Evolutionary conservation across 1,140 invertebrate species (phyloP).

Genomic region (Orius laevigatus): DNA sequence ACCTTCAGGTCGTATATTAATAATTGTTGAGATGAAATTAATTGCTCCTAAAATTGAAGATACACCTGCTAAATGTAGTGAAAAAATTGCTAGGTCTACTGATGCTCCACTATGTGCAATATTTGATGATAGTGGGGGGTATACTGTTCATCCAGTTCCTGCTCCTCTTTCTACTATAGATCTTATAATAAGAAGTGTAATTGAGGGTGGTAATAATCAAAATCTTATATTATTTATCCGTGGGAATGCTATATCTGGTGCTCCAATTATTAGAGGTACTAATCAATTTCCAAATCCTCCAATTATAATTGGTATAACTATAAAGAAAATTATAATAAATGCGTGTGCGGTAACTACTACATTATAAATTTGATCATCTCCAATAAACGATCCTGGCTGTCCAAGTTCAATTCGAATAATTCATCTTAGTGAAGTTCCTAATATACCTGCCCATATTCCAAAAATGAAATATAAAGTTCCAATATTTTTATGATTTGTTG

Average conservation of each 20-base stretch:
- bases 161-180: conserved; percentile 39
- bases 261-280: conserved; percentile 50
- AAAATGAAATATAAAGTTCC: too few species aligned
- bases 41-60: too few species aligned
- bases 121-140: conserved; percentile 42
- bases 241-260: too few species aligned
- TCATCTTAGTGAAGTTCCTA: too few species aligned
- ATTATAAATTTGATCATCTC: conserved; percentile 54
- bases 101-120: conserved; percentile 38
- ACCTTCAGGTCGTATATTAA: conserved; percentile 36
- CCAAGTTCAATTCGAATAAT: conserved; percentile 1
- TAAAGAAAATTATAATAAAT: conserved; percentile 65
- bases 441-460: too few species aligned
- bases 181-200: conserved; percentile 39
- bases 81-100: conserved; percentile 50
- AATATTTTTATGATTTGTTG: too few species aligned
- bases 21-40: conserved; percentile 37
- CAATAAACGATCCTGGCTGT: conserved; percentile 29
- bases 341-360: conserved; percentile 52
- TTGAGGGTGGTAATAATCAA: conserved; percentile 41
- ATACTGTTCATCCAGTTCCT: conserved; percentile 49
- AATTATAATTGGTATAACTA: conserved; percentile 61
- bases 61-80: conserved; percentile 43
- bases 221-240: too few species aligned
- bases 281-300: conserved; percentile 65